These are phyloP conservation scores for Eilema caniola DNA, from an alignment of 2,888 invertebrate genomes.

Conservation along the genomic window DNA sequence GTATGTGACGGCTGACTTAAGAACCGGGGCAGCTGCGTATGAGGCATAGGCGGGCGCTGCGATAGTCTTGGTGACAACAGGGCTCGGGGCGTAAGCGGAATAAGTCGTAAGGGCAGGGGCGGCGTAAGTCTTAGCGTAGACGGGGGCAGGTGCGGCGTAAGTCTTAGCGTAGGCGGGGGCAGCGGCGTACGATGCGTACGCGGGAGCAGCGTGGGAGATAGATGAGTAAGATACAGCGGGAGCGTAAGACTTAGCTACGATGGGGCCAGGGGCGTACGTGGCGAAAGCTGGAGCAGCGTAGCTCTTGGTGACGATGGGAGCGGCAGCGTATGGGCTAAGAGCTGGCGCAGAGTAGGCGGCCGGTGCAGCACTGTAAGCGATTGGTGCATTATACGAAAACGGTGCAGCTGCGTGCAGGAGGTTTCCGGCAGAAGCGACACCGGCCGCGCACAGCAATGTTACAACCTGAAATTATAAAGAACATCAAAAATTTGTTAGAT, in stretches of 20 bases:
- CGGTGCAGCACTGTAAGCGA: constrained; percentile 68
- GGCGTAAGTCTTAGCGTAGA: constrained; percentile 38
- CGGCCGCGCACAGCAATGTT: constrained; percentile 86
- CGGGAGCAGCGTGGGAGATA: constrained; percentile 68
- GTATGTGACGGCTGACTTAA: constrained; percentile 51
- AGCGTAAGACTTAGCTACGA: constrained; percentile 67
- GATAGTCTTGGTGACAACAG: constrained; percentile 61
- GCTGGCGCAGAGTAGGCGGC: constrained; percentile 54
- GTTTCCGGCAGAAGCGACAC: constrained; percentile 88
- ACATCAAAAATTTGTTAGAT: not conserved
- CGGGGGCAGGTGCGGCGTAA: constrained; percentile 51
- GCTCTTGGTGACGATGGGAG: constrained; percentile 44
- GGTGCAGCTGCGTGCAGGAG: constrained; percentile 74
- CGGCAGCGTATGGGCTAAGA: constrained; percentile 50
- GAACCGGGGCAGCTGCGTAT: constrained; percentile 86
- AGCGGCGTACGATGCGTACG: constrained; percentile 39
- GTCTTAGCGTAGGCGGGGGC: constrained; percentile 60
- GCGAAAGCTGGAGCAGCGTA: constrained; percentile 60
- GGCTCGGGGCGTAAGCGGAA: constrained; percentile 64
- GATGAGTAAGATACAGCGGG: constrained; percentile 60
- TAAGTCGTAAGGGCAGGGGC: constrained; percentile 52
- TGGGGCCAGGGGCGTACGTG: constrained; percentile 64
- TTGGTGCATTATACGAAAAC: constrained; percentile 74
- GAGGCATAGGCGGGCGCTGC: constrained; percentile 62
- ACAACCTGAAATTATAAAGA: constrained; percentile 71